Evolutionary conservation across 2,797 vertebrate species (phyloP).

Genomic region (Fundulus diaphanus): DNA sequence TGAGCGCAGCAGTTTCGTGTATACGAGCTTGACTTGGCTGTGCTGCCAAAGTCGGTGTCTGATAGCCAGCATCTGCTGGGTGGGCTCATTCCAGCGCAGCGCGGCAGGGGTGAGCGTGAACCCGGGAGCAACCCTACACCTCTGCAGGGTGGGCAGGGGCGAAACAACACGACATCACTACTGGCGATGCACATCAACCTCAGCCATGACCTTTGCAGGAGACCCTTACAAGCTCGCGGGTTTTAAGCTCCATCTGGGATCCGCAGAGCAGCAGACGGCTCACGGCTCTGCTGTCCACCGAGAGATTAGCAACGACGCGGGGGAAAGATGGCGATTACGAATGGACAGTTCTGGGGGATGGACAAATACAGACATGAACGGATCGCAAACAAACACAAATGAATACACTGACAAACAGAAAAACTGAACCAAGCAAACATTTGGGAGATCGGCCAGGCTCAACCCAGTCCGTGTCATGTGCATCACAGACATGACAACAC

Average conservation of each 20-base stretch:
- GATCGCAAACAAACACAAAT: no score
- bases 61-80: constrained; percentile 65
- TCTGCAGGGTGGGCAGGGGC: constrained; percentile 28
- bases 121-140: constrained; percentile 60
- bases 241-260: constrained; percentile 59
- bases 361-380: constrained; percentile 27
- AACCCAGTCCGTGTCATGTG: background rate
- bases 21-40: constrained; percentile 15
- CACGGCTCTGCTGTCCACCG: constrained; percentile 21
- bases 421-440: background rate
- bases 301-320: constrained; percentile 49
- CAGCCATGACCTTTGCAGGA: constrained; percentile 26
- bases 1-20: constrained; percentile 34
- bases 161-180: constrained; percentile 42
- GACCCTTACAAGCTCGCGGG: constrained; percentile 38
- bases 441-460: background rate
- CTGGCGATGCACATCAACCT: constrained; percentile 34
- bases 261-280: constrained; percentile 37
- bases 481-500: no score
- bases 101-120: constrained; percentile 15
- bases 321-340: constrained; percentile 34
- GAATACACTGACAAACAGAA: constrained; percentile 16
- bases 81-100: constrained; percentile 59
- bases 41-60: constrained; percentile 51
- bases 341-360: constrained; percentile 3